Evolutionary conservation across 2,888 invertebrate species (phyloP).

Genomic region (Platypus cylindrus): DNA sequence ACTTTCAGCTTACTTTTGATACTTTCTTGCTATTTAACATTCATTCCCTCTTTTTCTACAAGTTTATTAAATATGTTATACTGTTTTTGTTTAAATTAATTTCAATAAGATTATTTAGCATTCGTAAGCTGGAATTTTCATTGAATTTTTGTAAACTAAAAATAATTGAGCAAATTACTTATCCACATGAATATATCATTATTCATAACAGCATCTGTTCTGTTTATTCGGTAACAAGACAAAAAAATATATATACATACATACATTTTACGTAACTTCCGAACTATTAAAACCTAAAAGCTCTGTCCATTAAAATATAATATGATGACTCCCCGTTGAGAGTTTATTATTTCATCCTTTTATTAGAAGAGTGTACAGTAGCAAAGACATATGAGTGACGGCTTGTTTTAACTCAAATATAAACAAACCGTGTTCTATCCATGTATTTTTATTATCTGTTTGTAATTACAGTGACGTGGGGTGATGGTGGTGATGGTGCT

Average conservation of each 20-base stretch:
- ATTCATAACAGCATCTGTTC: slow-evolving; percentile 6
- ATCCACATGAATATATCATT: too few relatives aligned
- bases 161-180: too few relatives aligned
- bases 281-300: slow-evolving; percentile 14
- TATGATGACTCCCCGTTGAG: slow-evolving; percentile 15
- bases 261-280: slow-evolving; percentile 16
- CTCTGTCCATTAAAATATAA: slow-evolving; percentile 14
- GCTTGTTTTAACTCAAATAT: slow-evolving; percentile 36
- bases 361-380: slow-evolving; percentile 28
- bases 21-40: too few relatives aligned
- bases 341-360: slow-evolving; percentile 17
- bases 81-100: too few relatives aligned
- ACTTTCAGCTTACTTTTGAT: too few relatives aligned
- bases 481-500: neutral
- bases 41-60: too few relatives aligned
- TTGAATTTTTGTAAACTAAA: too few relatives aligned
- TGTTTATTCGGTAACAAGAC: slow-evolving; percentile 6
- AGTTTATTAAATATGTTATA: too few relatives aligned
- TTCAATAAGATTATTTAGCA: too few relatives aligned
- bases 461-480: slow-evolving; percentile 8
- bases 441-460: slow-evolving; percentile 18
- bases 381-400: slow-evolving; percentile 37
- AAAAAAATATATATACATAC: too few relatives aligned
- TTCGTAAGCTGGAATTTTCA: too few relatives aligned
- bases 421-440: slow-evolving; percentile 35